Conservation (phyloP, 2,113 vertebrate genomes). For the Sylvilagus bachmani region DNA sequence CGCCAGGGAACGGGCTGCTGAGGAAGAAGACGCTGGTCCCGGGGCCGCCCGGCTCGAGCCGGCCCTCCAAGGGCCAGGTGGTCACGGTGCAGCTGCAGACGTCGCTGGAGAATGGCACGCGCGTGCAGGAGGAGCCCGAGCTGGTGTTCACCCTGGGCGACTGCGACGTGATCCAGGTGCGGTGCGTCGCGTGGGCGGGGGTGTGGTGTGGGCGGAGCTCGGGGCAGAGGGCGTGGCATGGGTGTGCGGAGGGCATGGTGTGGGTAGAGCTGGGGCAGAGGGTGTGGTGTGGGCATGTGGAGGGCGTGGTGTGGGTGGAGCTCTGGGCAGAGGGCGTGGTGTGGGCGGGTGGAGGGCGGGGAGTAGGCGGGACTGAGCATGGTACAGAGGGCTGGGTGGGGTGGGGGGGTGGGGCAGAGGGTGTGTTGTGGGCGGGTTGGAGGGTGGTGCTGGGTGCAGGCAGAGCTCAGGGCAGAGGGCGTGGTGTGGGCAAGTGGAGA, state of each 20-base stretch:
- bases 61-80: conserved; percentile 93
- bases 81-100: conserved; percentile 92
- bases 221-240: not conserved
- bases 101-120: conserved; percentile 86
- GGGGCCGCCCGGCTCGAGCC: conserved; percentile 89
- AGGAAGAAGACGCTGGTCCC: conserved; percentile 94
- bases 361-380: too few relatives aligned
- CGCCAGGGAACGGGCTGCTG: conserved; percentile 92
- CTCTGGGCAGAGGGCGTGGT: too few relatives aligned
- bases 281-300: too few relatives aligned
- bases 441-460: not conserved
- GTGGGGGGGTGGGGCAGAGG: too few relatives aligned
- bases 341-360: too few relatives aligned
- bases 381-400: too few relatives aligned
- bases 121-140: conserved; percentile 89
- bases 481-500: too few relatives aligned
- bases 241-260: accelerated
- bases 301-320: too few relatives aligned
- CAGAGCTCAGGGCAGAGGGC: too few relatives aligned
- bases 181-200: too few relatives aligned
- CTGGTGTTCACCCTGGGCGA: conserved; percentile 95
- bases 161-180: conserved; percentile 96
- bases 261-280: too few relatives aligned
- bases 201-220: not conserved
- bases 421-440: too few relatives aligned